Evolutionary conservation across 2,113 vertebrate genomes (phyloP).

Genomic region (Spheniscus mendiculus): DNA sequence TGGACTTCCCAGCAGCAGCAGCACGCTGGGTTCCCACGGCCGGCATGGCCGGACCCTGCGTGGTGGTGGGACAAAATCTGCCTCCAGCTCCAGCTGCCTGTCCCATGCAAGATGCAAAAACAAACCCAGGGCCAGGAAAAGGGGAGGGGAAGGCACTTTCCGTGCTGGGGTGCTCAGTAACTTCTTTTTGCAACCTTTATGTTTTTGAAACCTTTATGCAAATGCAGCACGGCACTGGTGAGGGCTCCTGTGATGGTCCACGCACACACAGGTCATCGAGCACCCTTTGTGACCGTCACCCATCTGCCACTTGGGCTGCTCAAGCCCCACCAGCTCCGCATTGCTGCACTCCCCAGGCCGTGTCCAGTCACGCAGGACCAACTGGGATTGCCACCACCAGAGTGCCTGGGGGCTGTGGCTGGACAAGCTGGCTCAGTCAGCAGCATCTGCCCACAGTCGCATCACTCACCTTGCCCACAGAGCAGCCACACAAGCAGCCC

Average conservation of each 20-base stretch:
- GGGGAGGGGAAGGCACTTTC: not conserved
- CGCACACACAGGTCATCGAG: accelerated
- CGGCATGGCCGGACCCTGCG: accelerated
- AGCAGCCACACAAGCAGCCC: not conserved
- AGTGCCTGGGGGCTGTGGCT: accelerated
- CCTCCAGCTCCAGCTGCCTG: not conserved
- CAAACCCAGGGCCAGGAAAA: not conserved
- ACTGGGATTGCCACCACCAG: no score
- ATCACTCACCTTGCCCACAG: not conserved
- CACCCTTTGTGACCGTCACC: not conserved
- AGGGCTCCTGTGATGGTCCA: not conserved
- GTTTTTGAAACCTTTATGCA: not conserved
- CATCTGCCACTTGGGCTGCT: not conserved
- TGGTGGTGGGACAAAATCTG: not conserved
- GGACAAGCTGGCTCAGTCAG: not conserved
- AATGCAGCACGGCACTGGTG: accelerated
- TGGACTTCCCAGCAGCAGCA: not conserved
- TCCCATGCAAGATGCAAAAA: not conserved
- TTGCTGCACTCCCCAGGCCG: accelerated
- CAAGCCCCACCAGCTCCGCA: not conserved
- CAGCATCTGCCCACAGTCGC: not conserved
- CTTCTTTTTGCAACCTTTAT: not conserved
- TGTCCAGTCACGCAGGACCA: not conserved
- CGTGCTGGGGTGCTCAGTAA: not conserved
- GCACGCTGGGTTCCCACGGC: not conserved